Evolutionary conservation across 2,113 vertebrate genomes (phyloP).

Genomic region (Eudyptes chrysolophus): DNA sequence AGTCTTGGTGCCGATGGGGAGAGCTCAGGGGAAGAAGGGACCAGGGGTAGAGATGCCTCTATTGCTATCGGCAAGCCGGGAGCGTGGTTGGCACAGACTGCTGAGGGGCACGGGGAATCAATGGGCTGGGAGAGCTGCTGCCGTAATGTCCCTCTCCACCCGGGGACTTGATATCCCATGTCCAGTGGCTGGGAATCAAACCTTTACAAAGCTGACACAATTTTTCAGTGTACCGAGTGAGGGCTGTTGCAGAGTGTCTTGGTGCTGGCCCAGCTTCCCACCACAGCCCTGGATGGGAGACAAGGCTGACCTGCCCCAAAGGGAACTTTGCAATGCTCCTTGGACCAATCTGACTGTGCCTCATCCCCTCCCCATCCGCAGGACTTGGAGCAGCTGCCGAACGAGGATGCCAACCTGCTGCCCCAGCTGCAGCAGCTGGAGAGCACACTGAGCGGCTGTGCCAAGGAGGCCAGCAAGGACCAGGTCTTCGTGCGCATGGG

Average conservation of each 20-base stretch:
- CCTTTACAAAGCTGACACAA: background rate
- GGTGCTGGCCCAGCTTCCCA: background rate
- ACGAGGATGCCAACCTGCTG: conserved; percentile 85
- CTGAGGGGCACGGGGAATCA: background rate
- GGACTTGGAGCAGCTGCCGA: conserved; percentile 69
- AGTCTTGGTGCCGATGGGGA: background rate
- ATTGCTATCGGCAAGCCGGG: fast-evolving
- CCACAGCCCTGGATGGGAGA: background rate
- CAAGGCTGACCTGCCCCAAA: background rate
- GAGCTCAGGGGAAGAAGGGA: background rate
- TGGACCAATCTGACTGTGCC: background rate
- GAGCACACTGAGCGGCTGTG: conserved; percentile 90
- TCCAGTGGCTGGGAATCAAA: background rate
- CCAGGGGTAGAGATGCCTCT: background rate
- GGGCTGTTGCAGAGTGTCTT: background rate
- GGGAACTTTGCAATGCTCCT: background rate
- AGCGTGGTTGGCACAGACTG: background rate
- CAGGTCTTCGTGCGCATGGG: conserved; percentile 92
- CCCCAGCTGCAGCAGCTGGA: conserved; percentile 92
- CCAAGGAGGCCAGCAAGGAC: conserved; percentile 91
- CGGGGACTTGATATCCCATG: fast-evolving
- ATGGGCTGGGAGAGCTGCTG: background rate
- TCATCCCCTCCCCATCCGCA: background rate
- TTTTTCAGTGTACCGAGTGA: fast-evolving
- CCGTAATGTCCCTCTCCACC: background rate